Percentiles rank a stretch among this genome's conserved stretches.
phyloP scores from a whole-genome alignment of 2,888 invertebrate genomes.

The Ferdinandea cuprea region DNA sequence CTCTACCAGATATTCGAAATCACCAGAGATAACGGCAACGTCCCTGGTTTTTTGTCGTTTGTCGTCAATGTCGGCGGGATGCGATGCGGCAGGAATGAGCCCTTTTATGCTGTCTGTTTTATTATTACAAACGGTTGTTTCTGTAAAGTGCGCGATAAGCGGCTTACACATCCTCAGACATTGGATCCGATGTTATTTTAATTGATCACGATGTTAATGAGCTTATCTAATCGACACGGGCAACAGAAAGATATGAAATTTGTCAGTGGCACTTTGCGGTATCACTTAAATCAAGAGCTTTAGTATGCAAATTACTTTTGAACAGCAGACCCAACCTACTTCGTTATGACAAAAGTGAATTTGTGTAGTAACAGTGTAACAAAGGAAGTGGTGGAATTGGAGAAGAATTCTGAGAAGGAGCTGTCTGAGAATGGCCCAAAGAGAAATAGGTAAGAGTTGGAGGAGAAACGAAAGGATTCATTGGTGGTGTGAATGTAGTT shows the following conservation, averaged over 20 bases:
- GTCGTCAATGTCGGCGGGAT: background rate
- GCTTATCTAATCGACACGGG: slow-evolving; percentile 38
- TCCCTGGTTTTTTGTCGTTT: background rate
- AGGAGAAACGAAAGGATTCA: background rate
- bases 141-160: slow-evolving; percentile 30
- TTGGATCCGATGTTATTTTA: slow-evolving; percentile 37
- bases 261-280: background rate
- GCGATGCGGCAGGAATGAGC: background rate
- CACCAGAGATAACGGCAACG: background rate
- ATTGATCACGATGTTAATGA: slow-evolving; percentile 46
- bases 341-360: slow-evolving; percentile 29
- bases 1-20: too few relatives aligned
- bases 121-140: background rate
- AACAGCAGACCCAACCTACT: background rate
- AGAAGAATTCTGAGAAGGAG: background rate
- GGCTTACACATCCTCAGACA: slow-evolving; percentile 24
- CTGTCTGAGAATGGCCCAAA: background rate
- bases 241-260: background rate
- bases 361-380: background rate
- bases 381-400: background rate
- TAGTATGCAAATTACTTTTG: slow-evolving; percentile 29
- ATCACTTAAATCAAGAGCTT: background rate
- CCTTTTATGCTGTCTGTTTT: slow-evolving; percentile 15
- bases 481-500: too few relatives aligned
- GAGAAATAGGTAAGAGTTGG: background rate